A percentile compares a stretch with the other conserved stretches of the same genome.
Conservation (phyloP, 2,797 vertebrate species). For the Schizopygopsis pylzovi region DNA sequence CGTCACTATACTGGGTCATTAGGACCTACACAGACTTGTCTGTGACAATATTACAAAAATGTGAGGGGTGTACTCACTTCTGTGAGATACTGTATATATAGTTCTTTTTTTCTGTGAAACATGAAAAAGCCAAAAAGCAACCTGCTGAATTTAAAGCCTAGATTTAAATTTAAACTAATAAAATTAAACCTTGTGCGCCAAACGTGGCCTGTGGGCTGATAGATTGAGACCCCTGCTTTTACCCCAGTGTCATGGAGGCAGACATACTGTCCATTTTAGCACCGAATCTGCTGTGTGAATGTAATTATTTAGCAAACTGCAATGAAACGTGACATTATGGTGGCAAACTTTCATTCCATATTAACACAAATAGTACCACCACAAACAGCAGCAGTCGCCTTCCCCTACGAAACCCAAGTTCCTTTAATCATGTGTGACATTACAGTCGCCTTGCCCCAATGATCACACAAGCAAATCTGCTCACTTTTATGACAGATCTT, state of each 20-base stretch:
- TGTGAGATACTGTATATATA: no score
- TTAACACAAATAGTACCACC: background rate
- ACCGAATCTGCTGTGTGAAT: conserved; percentile 8
- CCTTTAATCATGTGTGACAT: conserved; percentile 26
- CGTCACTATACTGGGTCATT: no score
- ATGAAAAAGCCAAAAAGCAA: background rate
- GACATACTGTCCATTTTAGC: background rate
- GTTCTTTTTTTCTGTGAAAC: background rate
- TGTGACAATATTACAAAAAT: no score
- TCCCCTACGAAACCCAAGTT: background rate
- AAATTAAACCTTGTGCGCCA: background rate
- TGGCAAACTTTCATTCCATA: conserved; percentile 41
- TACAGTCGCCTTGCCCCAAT: background rate
- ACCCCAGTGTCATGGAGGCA: background rate
- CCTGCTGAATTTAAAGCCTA: background rate
- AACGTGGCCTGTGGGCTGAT: background rate
- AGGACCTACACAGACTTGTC: no score
- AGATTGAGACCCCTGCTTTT: background rate
- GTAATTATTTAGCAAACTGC: conserved; percentile 44
- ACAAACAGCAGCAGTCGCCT: conserved; percentile 18
- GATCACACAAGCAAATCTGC: conserved; percentile 14
- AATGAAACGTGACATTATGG: conserved; percentile 34
- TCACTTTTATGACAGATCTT: conserved; percentile 25
- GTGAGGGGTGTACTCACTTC: no score
- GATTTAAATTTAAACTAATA: background rate